These are phyloP conservation scores for Rhagonycha lutea DNA, from an alignment of 2,888 invertebrate species.

Conservation along the genomic window DNA sequence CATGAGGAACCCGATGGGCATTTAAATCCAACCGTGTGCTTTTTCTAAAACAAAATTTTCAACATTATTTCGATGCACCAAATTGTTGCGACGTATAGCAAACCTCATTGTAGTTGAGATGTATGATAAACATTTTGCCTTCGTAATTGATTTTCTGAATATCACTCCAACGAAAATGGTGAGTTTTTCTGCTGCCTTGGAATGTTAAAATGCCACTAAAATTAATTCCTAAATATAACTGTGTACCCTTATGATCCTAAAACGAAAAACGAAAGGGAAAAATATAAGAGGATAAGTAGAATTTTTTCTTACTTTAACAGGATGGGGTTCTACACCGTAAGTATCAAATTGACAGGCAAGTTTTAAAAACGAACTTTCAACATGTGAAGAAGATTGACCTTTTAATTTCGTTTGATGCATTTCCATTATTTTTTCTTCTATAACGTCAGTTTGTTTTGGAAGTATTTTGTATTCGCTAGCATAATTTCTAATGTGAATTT, in stretches of 20 bases:
- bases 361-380: conserved; percentile 88
- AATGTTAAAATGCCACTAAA: conserved; percentile 94
- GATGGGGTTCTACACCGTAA: conserved; percentile 97
- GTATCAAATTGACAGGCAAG: conserved; percentile 92
- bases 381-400: conserved; percentile 83
- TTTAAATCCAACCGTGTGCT: conserved; percentile 93
- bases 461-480: conserved; percentile 89
- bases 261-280: conserved; percentile 15
- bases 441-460: conserved; percentile 87
- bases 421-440: conserved; percentile 93
- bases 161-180: conserved; percentile 95
- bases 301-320: conserved; percentile 82
- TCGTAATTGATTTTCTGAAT: conserved; percentile 96
- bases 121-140: conserved; percentile 96
- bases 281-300: background rate
- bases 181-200: conserved; percentile 88
- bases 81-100: conserved; percentile 32
- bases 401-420: conserved; percentile 86
- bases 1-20: conserved; percentile 91
- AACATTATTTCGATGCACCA: background rate
- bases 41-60: conserved; percentile 64
- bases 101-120: conserved; percentile 90
- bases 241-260: conserved; percentile 91
- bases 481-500: conserved; percentile 86
- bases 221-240: conserved; percentile 93